These are phyloP conservation scores for Cheilosia vulpina DNA, from an alignment of 2,888 invertebrate species.

Conservation along the genomic window DNA sequence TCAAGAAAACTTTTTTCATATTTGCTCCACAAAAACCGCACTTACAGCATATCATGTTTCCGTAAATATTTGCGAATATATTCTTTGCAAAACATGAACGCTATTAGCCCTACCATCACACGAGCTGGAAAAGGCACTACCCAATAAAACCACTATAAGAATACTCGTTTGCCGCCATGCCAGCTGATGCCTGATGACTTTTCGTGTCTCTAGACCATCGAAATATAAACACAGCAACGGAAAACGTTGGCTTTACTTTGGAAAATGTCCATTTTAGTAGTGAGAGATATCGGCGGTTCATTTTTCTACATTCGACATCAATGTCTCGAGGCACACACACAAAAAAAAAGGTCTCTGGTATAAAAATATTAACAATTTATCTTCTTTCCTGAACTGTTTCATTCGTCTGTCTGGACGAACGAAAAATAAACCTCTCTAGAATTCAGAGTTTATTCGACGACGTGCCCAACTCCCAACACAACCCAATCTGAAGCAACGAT, in stretches of 20 bases:
- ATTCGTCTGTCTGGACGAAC: constrained; percentile 1
- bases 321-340: constrained; percentile 15
- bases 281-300: not conserved
- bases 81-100: constrained; percentile 10
- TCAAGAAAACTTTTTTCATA: not conserved
- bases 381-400: constrained; percentile 36
- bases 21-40: not conserved
- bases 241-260: constrained; percentile 22
- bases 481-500: not conserved
- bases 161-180: constrained; percentile 34
- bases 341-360: constrained; percentile 11
- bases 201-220: constrained; percentile 38
- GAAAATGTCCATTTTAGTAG: constrained; percentile 5
- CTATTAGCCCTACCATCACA: constrained; percentile 18
- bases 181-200: constrained; percentile 46
- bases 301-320: constrained; percentile 2
- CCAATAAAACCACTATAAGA: constrained; percentile 35
- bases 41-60: constrained; percentile 19
- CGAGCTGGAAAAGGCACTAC: constrained; percentile 15
- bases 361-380: constrained; percentile 43
- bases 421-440: not conserved
- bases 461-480: not conserved
- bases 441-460: constrained; percentile 1
- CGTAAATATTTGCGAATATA: constrained; percentile 34
- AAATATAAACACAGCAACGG: constrained; percentile 8